Percentiles rank a stretch among this genome's conserved stretches.
Conservation (phyloP, 2,888 invertebrate genomes). For the Scaptomyza reducta region DNA sequence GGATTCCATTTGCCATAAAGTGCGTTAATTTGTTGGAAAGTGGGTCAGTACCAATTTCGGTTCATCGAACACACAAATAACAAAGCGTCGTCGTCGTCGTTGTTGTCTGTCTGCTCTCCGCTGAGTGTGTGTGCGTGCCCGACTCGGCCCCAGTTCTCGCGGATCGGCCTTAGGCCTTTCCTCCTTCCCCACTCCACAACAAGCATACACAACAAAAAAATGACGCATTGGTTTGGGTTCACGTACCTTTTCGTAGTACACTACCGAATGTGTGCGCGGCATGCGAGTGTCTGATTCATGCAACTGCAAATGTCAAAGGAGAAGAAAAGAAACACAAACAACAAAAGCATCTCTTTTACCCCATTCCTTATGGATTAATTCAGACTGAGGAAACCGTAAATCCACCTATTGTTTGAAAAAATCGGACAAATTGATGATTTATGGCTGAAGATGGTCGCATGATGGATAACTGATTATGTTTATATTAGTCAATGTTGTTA, state of each 20-base stretch:
- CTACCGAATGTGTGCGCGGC: constrained; percentile 32
- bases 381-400: constrained; percentile 15
- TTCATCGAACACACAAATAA: constrained; percentile 79
- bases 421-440: constrained; percentile 1
- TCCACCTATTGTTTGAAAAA: background rate
- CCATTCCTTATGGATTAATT: constrained; percentile 30
- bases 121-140: constrained; percentile 35
- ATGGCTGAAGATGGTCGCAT: background rate
- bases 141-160: constrained; percentile 15
- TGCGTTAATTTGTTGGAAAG: constrained; percentile 72
- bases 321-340: background rate
- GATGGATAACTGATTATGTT: background rate
- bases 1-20: constrained; percentile 75
- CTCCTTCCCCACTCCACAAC: background rate
- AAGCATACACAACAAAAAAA: constrained; percentile 6
- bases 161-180: constrained; percentile 24
- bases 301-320: constrained; percentile 12
- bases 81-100: constrained; percentile 21
- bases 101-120: background rate
- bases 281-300: constrained; percentile 47
- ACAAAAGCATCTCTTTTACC: constrained; percentile 5
- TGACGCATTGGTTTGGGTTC: constrained; percentile 47
- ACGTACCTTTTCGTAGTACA: constrained; percentile 36
- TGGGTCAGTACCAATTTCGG: constrained; percentile 74
- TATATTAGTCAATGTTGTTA: background rate